Conservation (phyloP, 2,888 invertebrate species). For the Stenoptilia bipunctidactyla region DNA sequence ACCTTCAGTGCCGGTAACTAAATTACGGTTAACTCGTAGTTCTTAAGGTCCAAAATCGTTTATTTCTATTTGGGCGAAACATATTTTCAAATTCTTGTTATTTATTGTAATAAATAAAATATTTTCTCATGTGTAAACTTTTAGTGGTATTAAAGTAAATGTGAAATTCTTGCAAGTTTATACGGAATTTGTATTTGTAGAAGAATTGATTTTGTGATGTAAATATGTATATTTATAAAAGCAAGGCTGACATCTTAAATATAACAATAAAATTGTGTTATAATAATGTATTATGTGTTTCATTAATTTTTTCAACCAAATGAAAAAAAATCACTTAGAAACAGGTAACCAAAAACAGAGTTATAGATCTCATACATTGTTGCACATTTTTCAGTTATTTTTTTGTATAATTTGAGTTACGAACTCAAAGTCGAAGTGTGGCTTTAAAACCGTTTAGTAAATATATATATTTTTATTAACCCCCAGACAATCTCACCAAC, state of each 20-base stretch:
- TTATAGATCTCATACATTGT: no score
- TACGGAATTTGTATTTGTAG: slow-evolving; percentile 61
- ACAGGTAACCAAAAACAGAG: no score
- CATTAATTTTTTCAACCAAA: no score
- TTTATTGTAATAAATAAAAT: slow-evolving; percentile 25
- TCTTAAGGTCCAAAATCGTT: background rate
- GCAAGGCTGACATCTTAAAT: slow-evolving; percentile 68
- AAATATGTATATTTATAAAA: slow-evolving; percentile 66
- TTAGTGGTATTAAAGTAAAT: slow-evolving; percentile 14
- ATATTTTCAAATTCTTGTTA: slow-evolving; percentile 4
- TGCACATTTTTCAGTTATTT: no score
- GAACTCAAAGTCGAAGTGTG: no score
- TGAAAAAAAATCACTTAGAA: no score
- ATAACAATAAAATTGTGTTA: slow-evolving; percentile 68
- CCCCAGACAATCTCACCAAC: no score
- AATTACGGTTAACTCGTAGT: no score
- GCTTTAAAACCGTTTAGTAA: no score
- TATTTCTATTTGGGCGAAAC: background rate
- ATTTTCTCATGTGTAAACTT: slow-evolving; percentile 44
- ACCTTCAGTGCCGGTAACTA: background rate
- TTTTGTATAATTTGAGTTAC: no score
- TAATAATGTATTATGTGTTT: no score
- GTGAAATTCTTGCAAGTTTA: slow-evolving; percentile 38
- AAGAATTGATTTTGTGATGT: slow-evolving; percentile 46
- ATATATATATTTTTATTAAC: no score